Base-by-base conservation (phyloP, 2,888 invertebrate genomes). In the Hypercompe scribonia region DNA sequence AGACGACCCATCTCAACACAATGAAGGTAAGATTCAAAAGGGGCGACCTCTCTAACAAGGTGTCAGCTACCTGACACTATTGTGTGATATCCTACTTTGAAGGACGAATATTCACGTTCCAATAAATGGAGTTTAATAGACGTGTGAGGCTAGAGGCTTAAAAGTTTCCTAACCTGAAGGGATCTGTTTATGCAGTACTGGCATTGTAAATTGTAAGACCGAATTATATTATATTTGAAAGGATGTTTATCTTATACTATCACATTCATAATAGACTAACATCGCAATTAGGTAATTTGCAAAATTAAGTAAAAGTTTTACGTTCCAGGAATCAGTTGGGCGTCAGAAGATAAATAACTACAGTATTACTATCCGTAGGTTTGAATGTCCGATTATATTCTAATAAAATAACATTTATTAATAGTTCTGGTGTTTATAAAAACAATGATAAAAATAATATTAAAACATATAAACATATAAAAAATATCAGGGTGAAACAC, bases 61-160 rank as follows among this genome's bases (percentile, higher is more conserved):
- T 93, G 93, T 94, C 93, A 88, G 91, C 87, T 91, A 94, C 91
- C 93, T 92, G 94, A 94, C 91, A 93, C 93, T 91, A 92, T 92
- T 93, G 90, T 92, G 90, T 87, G 90, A 91, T 90, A 91, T 89
- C 88, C 89, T 87, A 85, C 90, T 89, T 89, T 90, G 89, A 91
- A 90, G 89, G 90, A 87, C 88, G 90, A 91, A 92, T 92, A 93
- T 93, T 92, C 93, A 90, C 90, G 89, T 88, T 84, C 88, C 90
- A 91, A 93, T 94, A 91, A 91, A 89, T 85, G 87, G 83, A 88
- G 86, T 82, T 82, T 85, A 83, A 78, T 84, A 81, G 79, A 80
- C 70, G 76, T 72, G 78, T 81, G 84, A 82, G 82, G 79, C 84
- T 73, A 75, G 72, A 74, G 74, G 81, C 81, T 84, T 83, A 86